Conservation (phyloP, 2,113 vertebrate genomes). For the Corapipo altera region DNA sequence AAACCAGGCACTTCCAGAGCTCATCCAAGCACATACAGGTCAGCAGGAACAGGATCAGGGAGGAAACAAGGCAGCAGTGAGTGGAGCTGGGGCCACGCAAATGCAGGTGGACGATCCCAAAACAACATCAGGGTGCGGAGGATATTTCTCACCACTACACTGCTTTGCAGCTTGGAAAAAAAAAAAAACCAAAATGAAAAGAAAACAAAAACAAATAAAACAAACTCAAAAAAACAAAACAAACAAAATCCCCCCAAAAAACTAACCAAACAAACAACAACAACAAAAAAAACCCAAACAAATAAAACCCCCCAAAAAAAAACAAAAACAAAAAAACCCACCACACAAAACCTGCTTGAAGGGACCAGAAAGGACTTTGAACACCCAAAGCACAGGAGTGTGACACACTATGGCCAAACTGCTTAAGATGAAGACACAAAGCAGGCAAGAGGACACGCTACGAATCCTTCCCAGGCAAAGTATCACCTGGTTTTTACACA, state of each 20-base stretch:
- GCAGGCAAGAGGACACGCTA: not conserved
- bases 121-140: not conserved
- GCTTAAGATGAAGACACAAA: not conserved
- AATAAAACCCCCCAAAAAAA: too few relatives aligned
- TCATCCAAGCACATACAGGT: not conserved
- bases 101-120: accelerated
- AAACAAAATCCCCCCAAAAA: too few relatives aligned
- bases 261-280: too few relatives aligned
- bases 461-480: not conserved
- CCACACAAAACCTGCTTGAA: not conserved
- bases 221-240: too few relatives aligned
- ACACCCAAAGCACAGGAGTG: not conserved
- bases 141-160: not conserved
- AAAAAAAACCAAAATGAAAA: too few relatives aligned
- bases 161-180: not conserved
- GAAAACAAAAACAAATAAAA: too few relatives aligned
- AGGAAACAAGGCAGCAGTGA: accelerated
- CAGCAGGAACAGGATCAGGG: not conserved
- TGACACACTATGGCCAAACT: accelerated
- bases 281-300: too few relatives aligned
- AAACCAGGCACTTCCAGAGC: not conserved
- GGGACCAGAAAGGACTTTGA: not conserved
- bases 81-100: not conserved
- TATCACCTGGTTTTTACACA: not conserved
- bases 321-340: not conserved